These are phyloP conservation scores for Himalopsyche japonica DNA, from an alignment of 2,888 invertebrate genomes.

Conservation along the genomic window DNA sequence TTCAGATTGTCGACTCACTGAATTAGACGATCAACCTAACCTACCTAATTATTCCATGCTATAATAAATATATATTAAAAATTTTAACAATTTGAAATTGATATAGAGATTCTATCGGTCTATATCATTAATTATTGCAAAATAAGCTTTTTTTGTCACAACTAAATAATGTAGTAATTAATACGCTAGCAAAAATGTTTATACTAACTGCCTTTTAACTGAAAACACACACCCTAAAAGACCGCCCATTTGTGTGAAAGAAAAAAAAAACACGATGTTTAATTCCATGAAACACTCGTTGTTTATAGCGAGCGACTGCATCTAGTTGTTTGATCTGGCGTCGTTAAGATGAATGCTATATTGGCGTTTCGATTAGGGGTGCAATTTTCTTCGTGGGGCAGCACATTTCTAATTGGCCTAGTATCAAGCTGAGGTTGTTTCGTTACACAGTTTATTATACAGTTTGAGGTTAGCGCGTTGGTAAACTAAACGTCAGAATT, in stretches of 20 bases:
- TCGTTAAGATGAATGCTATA: not conserved
- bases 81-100: no score
- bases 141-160: no score
- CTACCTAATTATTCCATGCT: no score
- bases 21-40: no score
- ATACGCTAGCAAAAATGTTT: not conserved
- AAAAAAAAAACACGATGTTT: conserved; percentile 7
- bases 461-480: not conserved
- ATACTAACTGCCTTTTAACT: not conserved
- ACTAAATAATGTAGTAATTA: no score
- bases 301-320: not conserved
- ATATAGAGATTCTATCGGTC: no score
- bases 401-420: not conserved
- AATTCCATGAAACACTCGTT: conserved; percentile 9
- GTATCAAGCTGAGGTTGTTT: not conserved
- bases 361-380: not conserved
- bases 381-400: not conserved
- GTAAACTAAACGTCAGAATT: not conserved
- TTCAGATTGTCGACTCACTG: no score
- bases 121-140: no score
- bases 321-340: not conserved
- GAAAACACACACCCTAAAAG: not conserved
- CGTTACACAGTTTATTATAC: not conserved
- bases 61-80: no score
- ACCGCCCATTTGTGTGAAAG: conserved; percentile 15